A percentile compares a stretch with the other conserved stretches of the same genome.
Conservation (phyloP, 2,797 vertebrate species). For the Labeo calbasu region DNA sequence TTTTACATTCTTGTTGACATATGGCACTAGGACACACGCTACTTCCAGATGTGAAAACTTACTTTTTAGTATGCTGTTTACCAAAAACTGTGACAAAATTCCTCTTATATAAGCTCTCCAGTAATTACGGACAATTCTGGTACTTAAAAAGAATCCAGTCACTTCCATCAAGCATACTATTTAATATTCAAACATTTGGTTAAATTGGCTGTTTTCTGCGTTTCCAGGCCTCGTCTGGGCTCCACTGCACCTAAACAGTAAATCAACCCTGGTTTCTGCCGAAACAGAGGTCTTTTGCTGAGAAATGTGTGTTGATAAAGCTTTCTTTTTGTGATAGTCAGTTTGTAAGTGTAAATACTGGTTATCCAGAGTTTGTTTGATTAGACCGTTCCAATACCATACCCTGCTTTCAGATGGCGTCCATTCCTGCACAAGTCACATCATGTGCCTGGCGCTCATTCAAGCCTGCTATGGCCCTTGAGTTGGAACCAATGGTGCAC, state of each 20-base stretch:
- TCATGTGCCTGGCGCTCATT: background rate
- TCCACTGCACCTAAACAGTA: conserved; percentile 33
- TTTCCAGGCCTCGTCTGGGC: background rate
- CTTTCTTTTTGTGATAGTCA: conserved; percentile 18
- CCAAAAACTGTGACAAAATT: background rate
- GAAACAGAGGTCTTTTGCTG: background rate
- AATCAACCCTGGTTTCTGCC: conserved; percentile 8
- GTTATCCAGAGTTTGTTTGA: conserved; percentile 25
- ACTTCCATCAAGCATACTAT: background rate
- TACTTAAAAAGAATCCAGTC: conserved; percentile 2
- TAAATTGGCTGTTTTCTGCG: background rate
- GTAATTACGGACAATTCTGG: background rate
- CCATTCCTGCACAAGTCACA: background rate
- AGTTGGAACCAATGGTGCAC: conserved; percentile 44
- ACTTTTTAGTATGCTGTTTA: conserved; percentile 27
- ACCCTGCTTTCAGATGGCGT: background rate
- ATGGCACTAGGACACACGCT: background rate
- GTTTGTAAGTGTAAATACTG: conserved; percentile 18
- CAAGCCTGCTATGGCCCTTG: background rate
- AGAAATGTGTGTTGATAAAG: conserved; percentile 21
- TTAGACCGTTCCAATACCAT: background rate
- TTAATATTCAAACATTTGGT: background rate
- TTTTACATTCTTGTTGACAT: conserved; percentile 31
- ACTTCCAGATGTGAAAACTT: conserved; percentile 38
- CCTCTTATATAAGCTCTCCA: background rate